A percentile compares a stretch with the other conserved stretches of the same genome.
Evolutionary conservation across 37 sponge, comb jelly and placozoan species (phyloP).

Genomic region (Crambe crambe): DNA sequence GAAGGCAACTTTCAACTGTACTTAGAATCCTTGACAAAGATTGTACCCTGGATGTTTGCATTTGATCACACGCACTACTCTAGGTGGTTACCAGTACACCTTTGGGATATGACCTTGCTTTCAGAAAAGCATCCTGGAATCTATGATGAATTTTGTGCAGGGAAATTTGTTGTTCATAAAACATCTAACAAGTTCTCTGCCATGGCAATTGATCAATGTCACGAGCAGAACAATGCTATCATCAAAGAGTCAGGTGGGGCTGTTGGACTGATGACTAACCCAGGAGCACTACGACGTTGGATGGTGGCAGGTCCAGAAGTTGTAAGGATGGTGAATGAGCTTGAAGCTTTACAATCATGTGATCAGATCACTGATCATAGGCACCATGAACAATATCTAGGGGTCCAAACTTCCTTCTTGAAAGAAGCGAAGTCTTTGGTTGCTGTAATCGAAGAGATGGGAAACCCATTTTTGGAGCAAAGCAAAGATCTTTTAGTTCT

Average conservation of each 20-base stretch:
- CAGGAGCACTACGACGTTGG: background rate
- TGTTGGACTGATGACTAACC: slow-evolving; percentile 20
- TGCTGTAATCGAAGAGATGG: slow-evolving; percentile 16
- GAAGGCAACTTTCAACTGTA: slow-evolving; percentile 38
- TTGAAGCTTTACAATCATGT: background rate
- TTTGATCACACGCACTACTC: slow-evolving; percentile 11
- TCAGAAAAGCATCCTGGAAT: background rate
- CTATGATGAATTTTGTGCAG: background rate
- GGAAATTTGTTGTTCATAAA: background rate
- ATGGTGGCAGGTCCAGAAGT: slow-evolving; percentile 18
- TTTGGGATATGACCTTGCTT: slow-evolving; percentile 3
- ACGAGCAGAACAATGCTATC: slow-evolving; percentile 32
- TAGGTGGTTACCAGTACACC: slow-evolving; percentile 5
- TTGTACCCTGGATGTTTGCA: slow-evolving; percentile 5
- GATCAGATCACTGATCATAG: background rate
- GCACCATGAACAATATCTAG: background rate
- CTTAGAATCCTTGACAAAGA: background rate
- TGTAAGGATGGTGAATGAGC: slow-evolving; percentile 3
- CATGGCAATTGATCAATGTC: slow-evolving; percentile 39
- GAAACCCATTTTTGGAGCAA: slow-evolving; percentile 7
- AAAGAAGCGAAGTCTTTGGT: background rate
- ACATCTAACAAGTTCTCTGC: slow-evolving; percentile 14
- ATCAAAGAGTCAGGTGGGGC: slow-evolving; percentile 36
- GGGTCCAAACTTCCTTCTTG: background rate
- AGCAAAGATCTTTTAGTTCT: slow-evolving; percentile 7